Evolutionary conservation across 2,888 invertebrate genomes (phyloP).

Genomic region (Epistrophe grossulariae): DNA sequence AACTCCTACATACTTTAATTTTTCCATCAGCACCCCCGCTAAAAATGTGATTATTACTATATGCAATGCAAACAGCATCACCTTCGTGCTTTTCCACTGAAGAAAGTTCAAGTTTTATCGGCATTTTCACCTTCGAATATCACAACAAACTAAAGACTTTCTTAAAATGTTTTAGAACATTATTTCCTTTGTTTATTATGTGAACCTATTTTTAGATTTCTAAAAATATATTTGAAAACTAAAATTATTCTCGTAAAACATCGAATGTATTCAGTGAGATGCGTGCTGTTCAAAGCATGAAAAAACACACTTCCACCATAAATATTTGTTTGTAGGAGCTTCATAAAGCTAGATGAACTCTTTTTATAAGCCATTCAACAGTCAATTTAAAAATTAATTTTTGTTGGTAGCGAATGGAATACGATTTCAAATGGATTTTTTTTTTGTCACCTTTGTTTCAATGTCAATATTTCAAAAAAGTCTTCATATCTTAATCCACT

Average conservation of each 20-base stretch:
- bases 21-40: conserved; percentile 84
- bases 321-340: no score
- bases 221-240: conserved; percentile 17
- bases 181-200: conserved; percentile 17
- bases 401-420: no score
- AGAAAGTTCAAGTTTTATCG: conserved; percentile 79
- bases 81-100: conserved; percentile 82
- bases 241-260: background rate
- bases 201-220: conserved; percentile 47
- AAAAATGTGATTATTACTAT: conserved; percentile 80
- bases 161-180: conserved; percentile 12
- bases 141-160: conserved; percentile 35
- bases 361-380: no score
- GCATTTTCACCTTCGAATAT: conserved; percentile 48
- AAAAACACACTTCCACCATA: no score
- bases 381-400: no score
- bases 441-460: no score
- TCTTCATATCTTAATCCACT: no score
- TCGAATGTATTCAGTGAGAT: conserved; percentile 6
- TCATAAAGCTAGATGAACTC: no score
- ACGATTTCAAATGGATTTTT: no score
- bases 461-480: no score
- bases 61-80: conserved; percentile 81
- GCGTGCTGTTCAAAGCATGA: background rate
- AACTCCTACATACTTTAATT: conserved; percentile 80